Evolutionary conservation across 1,140 invertebrate species (phyloP).

Genomic region (Drosophila truncata): DNA sequence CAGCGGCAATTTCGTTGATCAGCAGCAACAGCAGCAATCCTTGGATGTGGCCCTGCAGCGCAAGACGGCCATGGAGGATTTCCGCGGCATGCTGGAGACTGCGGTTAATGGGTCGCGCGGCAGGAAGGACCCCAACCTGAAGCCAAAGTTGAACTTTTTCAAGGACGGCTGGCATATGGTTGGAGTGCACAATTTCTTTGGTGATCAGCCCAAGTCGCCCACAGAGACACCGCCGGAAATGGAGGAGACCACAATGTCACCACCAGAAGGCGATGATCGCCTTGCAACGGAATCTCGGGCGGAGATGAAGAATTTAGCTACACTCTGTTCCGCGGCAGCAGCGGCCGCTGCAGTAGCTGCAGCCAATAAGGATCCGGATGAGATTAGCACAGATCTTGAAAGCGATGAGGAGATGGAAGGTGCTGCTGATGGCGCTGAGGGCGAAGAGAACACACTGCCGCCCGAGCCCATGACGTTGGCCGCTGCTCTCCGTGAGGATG

Average conservation of each 20-base stretch:
- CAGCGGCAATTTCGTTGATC: slow-evolving; percentile 84
- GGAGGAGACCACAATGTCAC: slow-evolving; percentile 69
- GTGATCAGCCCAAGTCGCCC: slow-evolving; percentile 84
- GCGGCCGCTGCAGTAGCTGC: slow-evolving; percentile 70
- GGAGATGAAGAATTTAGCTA: slow-evolving; percentile 82
- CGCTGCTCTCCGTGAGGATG: slow-evolving; percentile 52
- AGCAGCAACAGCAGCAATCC: slow-evolving; percentile 79
- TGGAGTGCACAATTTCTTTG: slow-evolving; percentile 77
- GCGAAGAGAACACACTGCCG: slow-evolving; percentile 66
- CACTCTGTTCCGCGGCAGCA: slow-evolving; percentile 76
- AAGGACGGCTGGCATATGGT: slow-evolving; percentile 77
- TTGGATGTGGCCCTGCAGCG: slow-evolving; percentile 60
- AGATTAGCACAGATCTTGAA: slow-evolving; percentile 46
- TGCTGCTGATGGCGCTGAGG: slow-evolving; percentile 38
- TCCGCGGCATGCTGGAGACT: slow-evolving; percentile 66
- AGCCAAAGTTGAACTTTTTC: slow-evolving; percentile 65
- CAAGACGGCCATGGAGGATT: slow-evolving; percentile 65
- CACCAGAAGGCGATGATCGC: slow-evolving; percentile 18
- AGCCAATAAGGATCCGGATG: slow-evolving; percentile 47
- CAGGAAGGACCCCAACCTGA: slow-evolving; percentile 56
- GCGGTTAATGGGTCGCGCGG: slow-evolving; percentile 61
- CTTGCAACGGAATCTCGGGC: slow-evolving; percentile 21
- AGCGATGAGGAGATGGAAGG: slow-evolving; percentile 44
- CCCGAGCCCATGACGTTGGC: slow-evolving; percentile 67
- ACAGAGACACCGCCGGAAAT: slow-evolving; percentile 84